Base-by-base conservation (phyloP, 2,888 invertebrate species). In the Clitarchus hookeri region DNA sequence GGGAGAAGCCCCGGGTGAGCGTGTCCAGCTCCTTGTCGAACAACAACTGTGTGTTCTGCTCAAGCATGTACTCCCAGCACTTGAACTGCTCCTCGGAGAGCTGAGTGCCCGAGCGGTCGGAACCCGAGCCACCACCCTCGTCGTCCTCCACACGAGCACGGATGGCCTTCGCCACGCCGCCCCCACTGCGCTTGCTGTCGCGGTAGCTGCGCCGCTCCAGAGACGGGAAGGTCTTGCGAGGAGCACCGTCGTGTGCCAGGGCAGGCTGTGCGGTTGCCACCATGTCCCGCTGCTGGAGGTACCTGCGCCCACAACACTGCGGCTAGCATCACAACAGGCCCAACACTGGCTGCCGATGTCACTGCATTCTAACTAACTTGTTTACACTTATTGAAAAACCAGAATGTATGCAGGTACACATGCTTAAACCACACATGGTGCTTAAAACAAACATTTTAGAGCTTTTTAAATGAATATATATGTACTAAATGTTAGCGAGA, bases 1-100 rank as follows among this genome's bases (percentile, higher is more conserved):
- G 88, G 80, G 84, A 86, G 87, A 89, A 89, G 9, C 89, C 89
- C 80, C 89, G 89, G 0, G 95, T 95, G 82, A 97, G 91, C 65
- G 97, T 96, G 90, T 97, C 97, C 84, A 97, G 91, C 91, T 97
- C 97, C 90, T 97, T 97, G 91, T 97, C 97, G 89, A 97, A 97
- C 2, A 97, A 90, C 90, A 97, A 92, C 90, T 97, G 97, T 0
- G 97, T 97, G 89, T 97, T 97, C 91, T 97, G 97, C 90, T 97
- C 97, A 84, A 97, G 91, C 97, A 97, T 97, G 89, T 97, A 97
- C 89, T 97, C 97, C 97, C 97, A 97, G 90, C 97, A 97, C 90
- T 97, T 96, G 90, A 97, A 97, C 90, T 97, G 97, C 90, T 97
- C 97, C 90, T 97, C 97, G 0, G 96, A 95, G 87, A 95, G 92